A percentile compares a stretch with the other conserved stretches of the same genome.
Evolutionary conservation across 2,797 vertebrate genomes (phyloP).

Genomic region (Hydrolagus colliei): DNA sequence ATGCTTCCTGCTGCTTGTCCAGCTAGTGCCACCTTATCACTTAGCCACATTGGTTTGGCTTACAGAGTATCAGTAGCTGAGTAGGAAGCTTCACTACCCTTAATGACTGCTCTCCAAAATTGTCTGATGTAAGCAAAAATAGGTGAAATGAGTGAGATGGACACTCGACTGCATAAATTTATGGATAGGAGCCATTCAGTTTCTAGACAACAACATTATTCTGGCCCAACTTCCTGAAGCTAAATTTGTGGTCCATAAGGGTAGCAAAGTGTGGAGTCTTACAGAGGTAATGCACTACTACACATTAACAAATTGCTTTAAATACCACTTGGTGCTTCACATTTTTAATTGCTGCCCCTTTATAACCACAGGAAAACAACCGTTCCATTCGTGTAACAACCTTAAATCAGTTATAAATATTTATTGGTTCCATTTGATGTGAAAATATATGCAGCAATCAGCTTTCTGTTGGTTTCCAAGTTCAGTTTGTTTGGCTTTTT

Average conservation of each 20-base stretch:
- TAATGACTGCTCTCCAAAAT: not conserved
- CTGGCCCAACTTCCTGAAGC: no score
- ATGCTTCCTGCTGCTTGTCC: no score
- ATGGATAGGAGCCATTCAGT: no score
- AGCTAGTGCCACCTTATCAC: no score
- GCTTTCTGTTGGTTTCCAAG: conserved; percentile 22
- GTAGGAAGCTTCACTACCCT: no score
- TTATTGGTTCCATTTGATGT: conserved; percentile 12
- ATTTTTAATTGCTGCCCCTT: conserved; percentile 6
- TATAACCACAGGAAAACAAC: not conserved
- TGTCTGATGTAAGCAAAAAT: not conserved
- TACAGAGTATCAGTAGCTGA: no score
- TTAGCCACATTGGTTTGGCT: no score
- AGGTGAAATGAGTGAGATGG: not conserved
- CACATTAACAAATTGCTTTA: not conserved
- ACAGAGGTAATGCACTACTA: not conserved
- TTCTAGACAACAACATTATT: no score
- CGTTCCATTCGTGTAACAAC: not conserved
- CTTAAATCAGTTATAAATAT: conserved; percentile 29
- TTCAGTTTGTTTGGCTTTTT: conserved; percentile 27
- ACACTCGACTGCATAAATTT: no score
- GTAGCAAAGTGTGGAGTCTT: not conserved
- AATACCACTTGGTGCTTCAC: not conserved
- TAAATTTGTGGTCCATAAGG: no score
- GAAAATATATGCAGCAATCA: conserved; percentile 23